These are phyloP conservation scores for Vultur gryphus DNA, from an alignment of 2,797 vertebrate genomes.

Conservation along the genomic window DNA sequence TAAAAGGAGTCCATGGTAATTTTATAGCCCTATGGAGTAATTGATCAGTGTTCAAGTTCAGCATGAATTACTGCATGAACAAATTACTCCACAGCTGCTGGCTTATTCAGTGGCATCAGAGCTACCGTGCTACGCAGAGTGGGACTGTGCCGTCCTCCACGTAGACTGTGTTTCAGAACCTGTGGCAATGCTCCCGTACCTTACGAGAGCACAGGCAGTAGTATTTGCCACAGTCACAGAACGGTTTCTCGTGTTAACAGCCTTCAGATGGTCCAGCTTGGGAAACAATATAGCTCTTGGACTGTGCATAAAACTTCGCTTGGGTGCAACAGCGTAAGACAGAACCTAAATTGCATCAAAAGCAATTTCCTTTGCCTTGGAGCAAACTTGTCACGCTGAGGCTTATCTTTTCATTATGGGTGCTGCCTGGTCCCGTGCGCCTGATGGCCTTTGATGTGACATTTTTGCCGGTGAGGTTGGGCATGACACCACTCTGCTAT, in stretches of 20 bases:
- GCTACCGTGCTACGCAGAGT: rapidly evolving
- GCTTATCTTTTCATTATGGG: background rate
- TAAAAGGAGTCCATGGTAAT: background rate
- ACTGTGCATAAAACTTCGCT: rapidly evolving
- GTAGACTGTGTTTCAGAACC: rapidly evolving
- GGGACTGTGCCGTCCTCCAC: rapidly evolving
- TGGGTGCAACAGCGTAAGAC: too few species aligned
- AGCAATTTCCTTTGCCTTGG: background rate
- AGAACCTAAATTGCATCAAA: background rate
- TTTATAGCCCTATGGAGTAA: background rate
- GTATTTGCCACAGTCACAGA: background rate
- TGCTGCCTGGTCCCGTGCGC: background rate
- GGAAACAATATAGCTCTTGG: background rate
- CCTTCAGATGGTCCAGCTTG: background rate
- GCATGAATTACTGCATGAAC: background rate
- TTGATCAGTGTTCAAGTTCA: background rate
- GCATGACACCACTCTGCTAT: too few species aligned
- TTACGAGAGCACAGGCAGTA: rapidly evolving
- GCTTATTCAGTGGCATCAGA: too few species aligned
- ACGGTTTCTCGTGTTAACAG: rapidly evolving
- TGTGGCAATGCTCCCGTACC: background rate
- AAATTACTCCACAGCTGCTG: background rate
- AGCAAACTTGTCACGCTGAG: background rate
- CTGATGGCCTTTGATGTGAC: background rate
- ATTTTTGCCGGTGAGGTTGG: background rate